Conservation (phyloP, 2,113 vertebrate genomes). For the Semnornis frantzii region DNA sequence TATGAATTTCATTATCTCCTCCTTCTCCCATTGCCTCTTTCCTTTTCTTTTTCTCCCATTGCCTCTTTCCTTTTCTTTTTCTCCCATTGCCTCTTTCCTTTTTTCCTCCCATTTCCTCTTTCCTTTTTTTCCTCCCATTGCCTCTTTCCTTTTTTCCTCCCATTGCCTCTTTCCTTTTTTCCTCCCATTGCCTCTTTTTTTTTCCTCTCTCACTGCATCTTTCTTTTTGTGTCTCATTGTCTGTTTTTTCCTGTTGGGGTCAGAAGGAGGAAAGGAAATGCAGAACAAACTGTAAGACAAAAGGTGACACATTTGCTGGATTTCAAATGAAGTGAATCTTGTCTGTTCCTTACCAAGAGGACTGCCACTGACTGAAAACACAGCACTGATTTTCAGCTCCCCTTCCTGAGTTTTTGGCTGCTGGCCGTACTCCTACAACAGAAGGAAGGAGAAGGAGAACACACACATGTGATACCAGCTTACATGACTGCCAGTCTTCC, state of each 20-base stretch:
- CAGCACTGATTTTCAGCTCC: constrained; percentile 93
- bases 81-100: too few species aligned
- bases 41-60: too few species aligned
- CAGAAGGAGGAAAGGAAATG: not conserved
- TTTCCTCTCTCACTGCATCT: too few species aligned
- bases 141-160: too few species aligned
- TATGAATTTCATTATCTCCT: not conserved
- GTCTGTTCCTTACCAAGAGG: constrained; percentile 84
- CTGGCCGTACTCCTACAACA: constrained; percentile 83
- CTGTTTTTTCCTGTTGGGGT: not conserved
- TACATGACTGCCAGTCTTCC: not conserved
- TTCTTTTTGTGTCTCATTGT: not conserved
- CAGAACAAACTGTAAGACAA: not conserved
- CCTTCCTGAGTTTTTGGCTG: constrained; percentile 88
- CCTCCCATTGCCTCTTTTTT: too few species aligned
- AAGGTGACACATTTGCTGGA: not conserved
- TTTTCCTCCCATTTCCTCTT: too few species aligned
- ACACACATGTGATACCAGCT: constrained; percentile 54
- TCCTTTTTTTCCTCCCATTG: too few species aligned
- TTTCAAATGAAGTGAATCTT: constrained; percentile 5
- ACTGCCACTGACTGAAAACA: constrained; percentile 90
- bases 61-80: too few species aligned
- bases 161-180: too few species aligned
- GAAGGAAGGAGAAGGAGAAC: constrained; percentile 65
- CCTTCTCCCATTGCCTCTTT: not conserved